Evolutionary conservation across 1,140 invertebrate genomes (phyloP).

Genomic region (Drosophila tani): DNA sequence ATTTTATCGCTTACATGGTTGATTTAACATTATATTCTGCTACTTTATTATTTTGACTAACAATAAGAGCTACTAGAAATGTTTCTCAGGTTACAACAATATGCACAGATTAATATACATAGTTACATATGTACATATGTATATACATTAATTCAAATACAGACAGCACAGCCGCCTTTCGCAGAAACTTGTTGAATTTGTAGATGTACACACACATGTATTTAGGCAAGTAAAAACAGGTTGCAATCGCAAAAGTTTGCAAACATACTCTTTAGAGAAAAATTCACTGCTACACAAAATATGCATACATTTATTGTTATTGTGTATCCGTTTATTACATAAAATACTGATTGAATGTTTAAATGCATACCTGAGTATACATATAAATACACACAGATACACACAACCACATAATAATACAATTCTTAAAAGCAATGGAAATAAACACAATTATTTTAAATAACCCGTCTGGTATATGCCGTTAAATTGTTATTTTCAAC

Average conservation of each 20-base stretch:
- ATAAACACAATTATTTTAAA: neutral
- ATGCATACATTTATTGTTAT: constrained; percentile 29
- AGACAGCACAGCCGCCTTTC: neutral
- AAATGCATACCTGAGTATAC: neutral
- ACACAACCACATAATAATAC: constrained; percentile 17
- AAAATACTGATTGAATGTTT: constrained; percentile 42
- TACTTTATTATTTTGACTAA: neutral
- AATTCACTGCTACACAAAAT: constrained; percentile 24
- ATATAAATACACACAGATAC: constrained; percentile 39
- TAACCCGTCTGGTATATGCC: neutral
- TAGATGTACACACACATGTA: constrained; percentile 3
- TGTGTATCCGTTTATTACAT: constrained; percentile 49
- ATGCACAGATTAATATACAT: neutral
- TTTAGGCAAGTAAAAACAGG: constrained; percentile 19
- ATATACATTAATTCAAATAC: neutral
- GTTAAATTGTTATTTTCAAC: neutral
- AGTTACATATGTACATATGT: neutral
- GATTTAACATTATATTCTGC: neutral
- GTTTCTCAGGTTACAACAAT: too few relatives aligned
- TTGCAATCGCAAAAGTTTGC: constrained; percentile 17
- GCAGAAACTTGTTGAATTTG: constrained; percentile 9
- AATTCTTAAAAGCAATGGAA: constrained; percentile 1
- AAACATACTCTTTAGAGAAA: constrained; percentile 13
- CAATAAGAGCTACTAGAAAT: neutral
- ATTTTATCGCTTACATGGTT: neutral